These are phyloP conservation scores for Elysia crispata DNA, from an alignment of 2,888 invertebrate genomes.

Conservation along the genomic window DNA sequence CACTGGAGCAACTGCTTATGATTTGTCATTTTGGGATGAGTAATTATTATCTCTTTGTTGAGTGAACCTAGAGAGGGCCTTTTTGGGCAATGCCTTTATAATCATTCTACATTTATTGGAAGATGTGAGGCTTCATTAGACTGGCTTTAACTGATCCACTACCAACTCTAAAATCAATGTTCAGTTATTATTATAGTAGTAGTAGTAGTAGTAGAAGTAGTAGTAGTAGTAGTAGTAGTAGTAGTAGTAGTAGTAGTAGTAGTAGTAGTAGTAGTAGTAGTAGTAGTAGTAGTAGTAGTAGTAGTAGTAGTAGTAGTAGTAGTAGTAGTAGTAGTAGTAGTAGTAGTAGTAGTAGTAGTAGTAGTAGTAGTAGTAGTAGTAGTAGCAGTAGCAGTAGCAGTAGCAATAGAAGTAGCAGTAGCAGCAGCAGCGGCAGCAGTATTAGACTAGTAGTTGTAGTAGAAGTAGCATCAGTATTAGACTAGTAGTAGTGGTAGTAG, in stretches of 20 bases:
- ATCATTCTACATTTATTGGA: too few species aligned
- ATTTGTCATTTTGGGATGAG: too few species aligned
- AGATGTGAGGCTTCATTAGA: too few species aligned
- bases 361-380: slow-evolving; percentile 1
- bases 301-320: not conserved
- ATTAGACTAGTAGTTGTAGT: not conserved
- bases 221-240: too few species aligned
- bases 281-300: not conserved
- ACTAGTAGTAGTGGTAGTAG: not conserved
- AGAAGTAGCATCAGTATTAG: not conserved
- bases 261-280: not conserved
- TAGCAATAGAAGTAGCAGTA: not conserved
- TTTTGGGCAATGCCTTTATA: too few species aligned
- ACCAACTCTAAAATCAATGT: not conserved
- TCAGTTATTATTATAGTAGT: not conserved
- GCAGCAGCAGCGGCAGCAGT: not conserved
- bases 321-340: not conserved
- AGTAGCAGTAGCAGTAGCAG: not conserved
- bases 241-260: not conserved
- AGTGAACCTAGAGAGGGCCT: too few species aligned
- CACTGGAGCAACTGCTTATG: too few species aligned
- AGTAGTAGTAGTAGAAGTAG: too few species aligned
- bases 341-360: not conserved
- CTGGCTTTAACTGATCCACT: too few species aligned
- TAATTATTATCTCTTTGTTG: too few species aligned